Percentiles rank a stretch among this genome's conserved stretches.
Evolutionary conservation across 1,140 invertebrate species (phyloP).

Genomic region (Ladona fulva): DNA sequence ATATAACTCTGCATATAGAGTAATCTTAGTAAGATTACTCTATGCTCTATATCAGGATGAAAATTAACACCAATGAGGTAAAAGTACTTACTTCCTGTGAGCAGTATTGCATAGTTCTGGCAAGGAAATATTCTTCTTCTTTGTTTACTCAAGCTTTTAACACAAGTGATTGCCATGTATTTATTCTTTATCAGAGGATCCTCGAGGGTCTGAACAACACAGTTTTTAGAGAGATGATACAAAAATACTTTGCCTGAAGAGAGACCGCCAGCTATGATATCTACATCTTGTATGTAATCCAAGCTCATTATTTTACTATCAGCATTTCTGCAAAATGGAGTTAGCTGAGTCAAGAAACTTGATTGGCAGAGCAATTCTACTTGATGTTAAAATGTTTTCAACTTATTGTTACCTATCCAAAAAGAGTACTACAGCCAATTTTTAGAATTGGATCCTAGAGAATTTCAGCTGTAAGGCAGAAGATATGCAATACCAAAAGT

Average conservation of each 20-base stretch:
- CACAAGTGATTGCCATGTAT: neutral
- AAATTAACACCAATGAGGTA: too few species aligned
- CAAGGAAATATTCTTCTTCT: neutral
- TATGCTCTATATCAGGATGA: too few species aligned
- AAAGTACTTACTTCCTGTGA: neutral
- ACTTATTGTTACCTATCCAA: too few species aligned
- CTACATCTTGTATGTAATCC: neutral
- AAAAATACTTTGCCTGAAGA: neutral
- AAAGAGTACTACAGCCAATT: too few species aligned
- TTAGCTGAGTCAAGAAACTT: too few species aligned
- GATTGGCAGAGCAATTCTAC: too few species aligned
- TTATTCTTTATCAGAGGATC: neutral
- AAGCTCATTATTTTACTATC: neutral
- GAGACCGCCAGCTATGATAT: neutral
- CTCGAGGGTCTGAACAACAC: neutral
- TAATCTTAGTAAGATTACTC: too few species aligned
- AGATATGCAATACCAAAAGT: too few species aligned
- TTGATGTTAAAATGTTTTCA: too few species aligned
- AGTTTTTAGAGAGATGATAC: neutral
- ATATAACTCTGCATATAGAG: too few species aligned
- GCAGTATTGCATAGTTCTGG: neutral
- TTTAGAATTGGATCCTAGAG: too few species aligned
- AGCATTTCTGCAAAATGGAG: neutral
- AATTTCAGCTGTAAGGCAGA: too few species aligned
- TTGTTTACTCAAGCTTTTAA: neutral